These are phyloP conservation scores for Linyphia triangularis DNA, from an alignment of 2,888 invertebrate species.

Conservation along the genomic window DNA sequence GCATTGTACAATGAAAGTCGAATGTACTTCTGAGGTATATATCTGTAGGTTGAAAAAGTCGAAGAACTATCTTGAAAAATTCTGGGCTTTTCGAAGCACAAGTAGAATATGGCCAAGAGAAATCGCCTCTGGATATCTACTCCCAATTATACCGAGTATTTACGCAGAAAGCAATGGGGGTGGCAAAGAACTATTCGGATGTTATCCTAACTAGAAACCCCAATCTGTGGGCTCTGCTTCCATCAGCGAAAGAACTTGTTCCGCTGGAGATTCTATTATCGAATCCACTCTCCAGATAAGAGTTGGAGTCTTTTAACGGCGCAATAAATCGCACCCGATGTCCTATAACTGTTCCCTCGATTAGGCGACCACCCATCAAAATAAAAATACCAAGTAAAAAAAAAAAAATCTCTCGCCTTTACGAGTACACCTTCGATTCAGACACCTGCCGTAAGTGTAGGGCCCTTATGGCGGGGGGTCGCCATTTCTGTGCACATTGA, in stretches of 20 bases:
- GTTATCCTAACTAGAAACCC: constrained; percentile 55
- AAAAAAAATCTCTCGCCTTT: constrained; percentile 41
- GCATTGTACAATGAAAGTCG: too few species aligned
- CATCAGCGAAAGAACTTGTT: constrained; percentile 55
- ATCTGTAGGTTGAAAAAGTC: neutral
- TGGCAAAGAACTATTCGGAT: neutral
- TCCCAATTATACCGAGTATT: constrained; percentile 34
- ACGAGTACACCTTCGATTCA: constrained; percentile 45
- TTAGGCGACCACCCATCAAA: constrained; percentile 74
- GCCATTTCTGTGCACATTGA: constrained; percentile 50
- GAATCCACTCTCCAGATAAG: constrained; percentile 70
- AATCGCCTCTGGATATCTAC: too few species aligned
- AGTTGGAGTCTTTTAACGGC: constrained; percentile 67
- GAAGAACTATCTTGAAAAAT: neutral
- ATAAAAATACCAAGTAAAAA: constrained; percentile 11
- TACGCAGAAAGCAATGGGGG: constrained; percentile 25
- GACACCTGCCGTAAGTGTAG: constrained; percentile 44
- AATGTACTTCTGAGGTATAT: too few species aligned
- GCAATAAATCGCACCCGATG: constrained; percentile 68
- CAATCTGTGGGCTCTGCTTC: constrained; percentile 42
- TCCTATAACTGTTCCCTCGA: constrained; percentile 73
- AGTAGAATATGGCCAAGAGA: neutral
- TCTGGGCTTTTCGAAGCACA: neutral
- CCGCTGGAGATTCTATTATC: constrained; percentile 67
- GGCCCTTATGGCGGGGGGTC: neutral